Conservation (phyloP, 30 jellyfish, hydroid and myxozoan genomes). For the Aurelia aurita complex sp. Pacific region DNA sequence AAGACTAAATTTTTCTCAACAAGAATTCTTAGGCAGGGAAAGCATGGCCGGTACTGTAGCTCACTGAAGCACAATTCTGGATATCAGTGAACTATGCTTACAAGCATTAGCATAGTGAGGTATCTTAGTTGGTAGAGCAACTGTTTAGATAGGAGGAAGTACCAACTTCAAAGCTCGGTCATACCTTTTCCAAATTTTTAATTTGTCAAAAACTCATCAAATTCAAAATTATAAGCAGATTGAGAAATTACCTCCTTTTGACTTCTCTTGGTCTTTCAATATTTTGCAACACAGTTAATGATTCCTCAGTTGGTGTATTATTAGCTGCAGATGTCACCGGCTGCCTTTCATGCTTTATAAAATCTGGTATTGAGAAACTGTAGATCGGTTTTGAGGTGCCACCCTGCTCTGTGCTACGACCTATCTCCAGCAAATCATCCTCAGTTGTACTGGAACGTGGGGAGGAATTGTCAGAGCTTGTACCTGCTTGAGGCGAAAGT, state of each 20-base stretch:
- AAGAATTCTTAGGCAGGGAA: too few relatives aligned
- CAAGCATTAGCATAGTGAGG: too few relatives aligned
- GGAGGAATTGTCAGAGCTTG: constrained; percentile 91
- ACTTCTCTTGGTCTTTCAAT: constrained; percentile 18
- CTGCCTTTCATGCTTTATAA: constrained; percentile 79
- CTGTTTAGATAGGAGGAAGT: too few relatives aligned
- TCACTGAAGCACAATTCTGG: too few relatives aligned
- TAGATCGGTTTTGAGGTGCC: constrained; percentile 78
- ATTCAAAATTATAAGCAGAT: not conserved
- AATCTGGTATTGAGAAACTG: constrained; percentile 95
- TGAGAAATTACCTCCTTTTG: constrained; percentile 47
- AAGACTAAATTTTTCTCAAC: too few relatives aligned
- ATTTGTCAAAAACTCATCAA: not conserved
- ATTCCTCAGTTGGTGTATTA: not conserved
- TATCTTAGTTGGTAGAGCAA: too few relatives aligned
- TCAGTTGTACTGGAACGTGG: constrained; percentile 91
- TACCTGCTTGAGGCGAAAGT: constrained; percentile 68
- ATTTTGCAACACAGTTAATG: constrained; percentile 6
- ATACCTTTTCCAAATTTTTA: not conserved
- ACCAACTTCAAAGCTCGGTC: too few relatives aligned
- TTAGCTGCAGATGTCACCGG: constrained; percentile 52
- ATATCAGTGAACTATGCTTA: too few relatives aligned
- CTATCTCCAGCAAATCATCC: constrained; percentile 75
- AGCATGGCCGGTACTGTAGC: too few relatives aligned
- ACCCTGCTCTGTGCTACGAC: constrained; percentile 60